Conservation (phyloP, 2,113 vertebrate genomes). For the Zapus hudsonius region DNA sequence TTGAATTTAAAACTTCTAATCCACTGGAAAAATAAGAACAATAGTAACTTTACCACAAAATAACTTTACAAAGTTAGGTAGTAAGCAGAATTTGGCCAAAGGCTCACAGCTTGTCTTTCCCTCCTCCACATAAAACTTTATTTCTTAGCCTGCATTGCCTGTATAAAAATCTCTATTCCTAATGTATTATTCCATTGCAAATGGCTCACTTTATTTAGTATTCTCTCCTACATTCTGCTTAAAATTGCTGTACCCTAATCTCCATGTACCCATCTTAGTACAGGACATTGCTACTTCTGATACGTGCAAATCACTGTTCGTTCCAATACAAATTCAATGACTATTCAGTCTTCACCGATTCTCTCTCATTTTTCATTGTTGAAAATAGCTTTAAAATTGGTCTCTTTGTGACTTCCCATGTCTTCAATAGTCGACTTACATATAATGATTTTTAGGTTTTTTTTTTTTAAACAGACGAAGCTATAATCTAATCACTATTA, state of each 20-base stretch:
- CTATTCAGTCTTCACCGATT: slow-evolving; percentile 39
- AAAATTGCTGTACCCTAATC: background rate
- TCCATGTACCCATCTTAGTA: background rate
- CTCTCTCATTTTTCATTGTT: slow-evolving; percentile 41
- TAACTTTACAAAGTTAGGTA: background rate
- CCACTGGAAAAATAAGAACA: too few species aligned
- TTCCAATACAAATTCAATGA: slow-evolving; percentile 38
- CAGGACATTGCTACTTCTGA: background rate
- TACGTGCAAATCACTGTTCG: slow-evolving; percentile 24
- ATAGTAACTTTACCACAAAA: background rate
- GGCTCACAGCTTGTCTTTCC: background rate
- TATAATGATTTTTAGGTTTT: background rate
- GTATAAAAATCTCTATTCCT: background rate
- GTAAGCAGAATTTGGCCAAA: background rate
- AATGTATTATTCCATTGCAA: background rate
- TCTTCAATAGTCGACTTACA: slow-evolving; percentile 16
- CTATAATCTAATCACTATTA: slow-evolving; percentile 4
- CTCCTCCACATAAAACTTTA: background rate
- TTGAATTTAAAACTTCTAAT: too few species aligned
- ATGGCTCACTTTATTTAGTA: background rate
- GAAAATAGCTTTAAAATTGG: slow-evolving; percentile 46
- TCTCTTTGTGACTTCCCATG: background rate
- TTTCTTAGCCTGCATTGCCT: background rate
- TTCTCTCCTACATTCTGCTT: background rate
- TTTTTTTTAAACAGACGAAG: background rate